These are phyloP conservation scores for Astreopora myriophthalma DNA, from an alignment of 64 coral and sea anemone genomes.

Conservation along the genomic window DNA sequence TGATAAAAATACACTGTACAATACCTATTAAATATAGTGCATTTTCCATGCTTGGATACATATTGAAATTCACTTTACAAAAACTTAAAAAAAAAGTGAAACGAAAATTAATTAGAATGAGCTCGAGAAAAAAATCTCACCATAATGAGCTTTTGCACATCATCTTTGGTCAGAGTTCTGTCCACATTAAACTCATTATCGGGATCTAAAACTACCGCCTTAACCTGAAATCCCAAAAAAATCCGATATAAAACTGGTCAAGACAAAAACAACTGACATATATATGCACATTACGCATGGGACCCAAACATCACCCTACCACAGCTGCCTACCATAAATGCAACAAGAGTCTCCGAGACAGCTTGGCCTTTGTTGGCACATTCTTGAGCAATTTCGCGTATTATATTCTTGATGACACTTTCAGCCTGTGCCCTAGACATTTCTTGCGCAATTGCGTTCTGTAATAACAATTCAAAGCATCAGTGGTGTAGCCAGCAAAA, in stretches of 20 bases:
- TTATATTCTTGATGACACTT: slow-evolving; percentile 99
- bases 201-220: slow-evolving; percentile 97
- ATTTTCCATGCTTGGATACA: no score
- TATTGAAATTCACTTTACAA: no score
- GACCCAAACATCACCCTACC: no score
- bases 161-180: slow-evolving; percentile 97
- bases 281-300: not conserved
- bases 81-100: not conserved
- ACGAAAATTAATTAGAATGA: not conserved
- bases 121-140: slow-evolving; percentile 72
- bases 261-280: not conserved
- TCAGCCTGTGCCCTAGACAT: slow-evolving; percentile 99
- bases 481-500: not conserved
- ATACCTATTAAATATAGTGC: no score
- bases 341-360: slow-evolving; percentile 95
- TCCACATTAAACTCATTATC: slow-evolving; percentile 98
- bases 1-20: no score
- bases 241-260: not conserved
- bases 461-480: not conserved
- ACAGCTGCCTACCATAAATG: slow-evolving; percentile 96
- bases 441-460: not conserved
- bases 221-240: slow-evolving; percentile 65
- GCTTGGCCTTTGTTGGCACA: slow-evolving; percentile 96
- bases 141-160: slow-evolving; percentile 98
- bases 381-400: slow-evolving; percentile 99